Evolutionary conservation across 2,888 invertebrate species (phyloP).

Genomic region (Tetheella fluctuosa): DNA sequence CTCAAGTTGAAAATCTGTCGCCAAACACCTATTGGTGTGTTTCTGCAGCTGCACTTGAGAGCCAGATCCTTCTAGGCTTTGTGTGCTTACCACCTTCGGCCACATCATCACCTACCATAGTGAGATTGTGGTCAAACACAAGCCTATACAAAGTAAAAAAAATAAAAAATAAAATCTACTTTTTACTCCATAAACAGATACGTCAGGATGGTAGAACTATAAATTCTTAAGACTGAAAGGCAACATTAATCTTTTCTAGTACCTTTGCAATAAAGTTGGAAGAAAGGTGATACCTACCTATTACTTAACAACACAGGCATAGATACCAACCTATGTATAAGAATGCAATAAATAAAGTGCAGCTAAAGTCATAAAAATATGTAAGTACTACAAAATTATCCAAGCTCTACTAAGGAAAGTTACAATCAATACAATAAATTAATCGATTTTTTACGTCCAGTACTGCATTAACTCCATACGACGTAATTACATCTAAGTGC

Average conservation of each 20-base stretch:
- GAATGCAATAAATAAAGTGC: neutral
- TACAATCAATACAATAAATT: constrained; percentile 15
- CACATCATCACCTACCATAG: too few relatives aligned
- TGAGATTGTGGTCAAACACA: too few relatives aligned
- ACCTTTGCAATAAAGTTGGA: neutral
- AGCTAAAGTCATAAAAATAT: neutral
- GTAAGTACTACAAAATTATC: neutral
- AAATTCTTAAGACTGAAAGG: neutral
- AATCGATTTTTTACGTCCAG: constrained; percentile 12
- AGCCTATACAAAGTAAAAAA: too few relatives aligned
- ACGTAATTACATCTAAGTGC: constrained; percentile 45
- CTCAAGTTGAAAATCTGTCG: too few relatives aligned
- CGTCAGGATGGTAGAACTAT: neutral
- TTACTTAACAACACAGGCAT: too few relatives aligned
- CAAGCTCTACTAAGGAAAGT: constrained; percentile 6
- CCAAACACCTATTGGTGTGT: too few relatives aligned
- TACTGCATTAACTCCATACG: constrained; percentile 10
- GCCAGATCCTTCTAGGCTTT: too few relatives aligned
- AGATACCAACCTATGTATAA: neutral
- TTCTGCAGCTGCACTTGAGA: too few relatives aligned
- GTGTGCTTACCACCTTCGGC: too few relatives aligned
- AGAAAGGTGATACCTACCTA: neutral
- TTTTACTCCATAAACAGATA: too few relatives aligned
- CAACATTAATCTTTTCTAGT: neutral
- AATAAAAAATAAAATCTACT: too few relatives aligned